A percentile compares a stretch with the other conserved stretches of the same genome.
Conservation (phyloP, 2,888 invertebrate species). For the Melinaea marsaeus region DNA sequence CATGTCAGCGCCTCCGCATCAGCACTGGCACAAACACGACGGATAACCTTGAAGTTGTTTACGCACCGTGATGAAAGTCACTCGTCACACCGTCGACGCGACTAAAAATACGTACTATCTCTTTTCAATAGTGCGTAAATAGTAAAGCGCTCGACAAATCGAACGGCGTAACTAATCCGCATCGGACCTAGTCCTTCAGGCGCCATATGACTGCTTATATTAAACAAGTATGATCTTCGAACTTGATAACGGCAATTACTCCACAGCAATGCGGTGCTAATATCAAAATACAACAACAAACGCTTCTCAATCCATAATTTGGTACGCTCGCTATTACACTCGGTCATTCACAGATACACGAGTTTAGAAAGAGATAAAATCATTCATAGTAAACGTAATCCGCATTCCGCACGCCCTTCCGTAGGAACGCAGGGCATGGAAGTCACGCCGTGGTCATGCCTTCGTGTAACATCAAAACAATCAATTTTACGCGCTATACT, state of each 20-base stretch:
- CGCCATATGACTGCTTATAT: constrained; percentile 57
- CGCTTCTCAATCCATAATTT: constrained; percentile 74
- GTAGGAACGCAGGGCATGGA: constrained; percentile 76
- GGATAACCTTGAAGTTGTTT: constrained; percentile 77
- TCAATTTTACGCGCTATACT: constrained; percentile 47
- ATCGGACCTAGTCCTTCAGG: constrained; percentile 51
- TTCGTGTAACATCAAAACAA: constrained; percentile 68
- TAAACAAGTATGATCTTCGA: constrained; percentile 48
- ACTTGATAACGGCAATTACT: constrained; percentile 60
- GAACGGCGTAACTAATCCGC: constrained; percentile 58
- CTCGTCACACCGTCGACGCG: constrained; percentile 52
- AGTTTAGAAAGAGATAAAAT: constrained; percentile 78
- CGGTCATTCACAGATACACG: constrained; percentile 76
- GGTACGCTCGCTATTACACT: constrained; percentile 75
- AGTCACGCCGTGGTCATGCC: constrained; percentile 75
- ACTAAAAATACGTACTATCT: constrained; percentile 74
- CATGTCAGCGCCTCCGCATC: constrained; percentile 51
- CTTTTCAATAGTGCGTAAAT: constrained; percentile 72
- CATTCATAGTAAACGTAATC: constrained; percentile 78
- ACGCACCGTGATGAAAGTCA: constrained; percentile 70
- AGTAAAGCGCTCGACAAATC: constrained; percentile 58
- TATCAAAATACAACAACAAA: constrained; percentile 74
- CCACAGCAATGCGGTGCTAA: constrained; percentile 51
- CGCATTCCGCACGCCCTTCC: constrained; percentile 75
- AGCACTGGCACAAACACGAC: constrained; percentile 46